These are phyloP conservation scores for Labrus mixtus DNA, from an alignment of 2,113 vertebrate species.

Conservation along the genomic window DNA sequence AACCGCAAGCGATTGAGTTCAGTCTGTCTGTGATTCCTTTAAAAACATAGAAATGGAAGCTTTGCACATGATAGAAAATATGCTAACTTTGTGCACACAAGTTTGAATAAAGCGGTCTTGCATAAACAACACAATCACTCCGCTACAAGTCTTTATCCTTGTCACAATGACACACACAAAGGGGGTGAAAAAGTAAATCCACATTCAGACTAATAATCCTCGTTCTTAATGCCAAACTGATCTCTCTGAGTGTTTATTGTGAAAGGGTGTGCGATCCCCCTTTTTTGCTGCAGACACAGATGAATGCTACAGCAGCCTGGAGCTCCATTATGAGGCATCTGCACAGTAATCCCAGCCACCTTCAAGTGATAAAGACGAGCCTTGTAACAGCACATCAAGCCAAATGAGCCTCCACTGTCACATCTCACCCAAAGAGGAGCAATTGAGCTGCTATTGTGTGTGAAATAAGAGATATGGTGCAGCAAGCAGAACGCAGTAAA, in stretches of 20 bases:
- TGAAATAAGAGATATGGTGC: slow-evolving; percentile 25
- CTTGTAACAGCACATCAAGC: slow-evolving; percentile 41
- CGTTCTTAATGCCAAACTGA: slow-evolving; percentile 21
- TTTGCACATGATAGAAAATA: neutral
- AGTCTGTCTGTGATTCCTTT: slow-evolving; percentile 2
- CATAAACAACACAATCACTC: slow-evolving; percentile 9
- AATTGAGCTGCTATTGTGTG: slow-evolving; percentile 35
- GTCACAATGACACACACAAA: slow-evolving; percentile 22
- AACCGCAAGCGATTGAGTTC: slow-evolving; percentile 20
- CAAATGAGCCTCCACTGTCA: slow-evolving; percentile 53
- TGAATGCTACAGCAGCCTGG: slow-evolving; percentile 26
- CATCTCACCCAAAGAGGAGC: slow-evolving; percentile 16
- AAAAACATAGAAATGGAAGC: slow-evolving; percentile 34
- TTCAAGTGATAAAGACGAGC: slow-evolving; percentile 55
- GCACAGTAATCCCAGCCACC: slow-evolving; percentile 50
- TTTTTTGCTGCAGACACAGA: slow-evolving; percentile 20
- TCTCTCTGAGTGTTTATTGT: slow-evolving; percentile 30
- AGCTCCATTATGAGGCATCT: slow-evolving; percentile 58
- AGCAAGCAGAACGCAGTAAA: slow-evolving; percentile 21
- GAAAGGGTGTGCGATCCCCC: slow-evolving; percentile 14
- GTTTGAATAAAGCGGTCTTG: neutral
- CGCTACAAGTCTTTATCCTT: neutral
- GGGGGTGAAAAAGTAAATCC: neutral
- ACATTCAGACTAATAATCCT: slow-evolving; percentile 47
- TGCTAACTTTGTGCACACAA: neutral